Base-by-base conservation (phyloP, 2,113 vertebrate genomes). In the Henicopernis longicauda region DNA sequence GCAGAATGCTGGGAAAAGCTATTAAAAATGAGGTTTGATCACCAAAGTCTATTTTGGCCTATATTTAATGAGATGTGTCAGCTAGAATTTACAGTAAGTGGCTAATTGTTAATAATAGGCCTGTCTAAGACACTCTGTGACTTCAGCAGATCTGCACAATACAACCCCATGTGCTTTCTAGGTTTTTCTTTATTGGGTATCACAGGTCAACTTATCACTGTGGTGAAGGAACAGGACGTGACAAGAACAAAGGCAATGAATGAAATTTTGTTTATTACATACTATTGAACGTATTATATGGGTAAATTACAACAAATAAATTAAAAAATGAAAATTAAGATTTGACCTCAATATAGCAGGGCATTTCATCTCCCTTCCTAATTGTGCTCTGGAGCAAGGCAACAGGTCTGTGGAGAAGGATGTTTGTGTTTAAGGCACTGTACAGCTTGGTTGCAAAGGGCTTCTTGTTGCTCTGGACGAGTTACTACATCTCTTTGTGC, bases 101-200 rank as follows among this genome's bases (percentile, higher is more conserved):
- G 94, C 94, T 98, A 98, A 98, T 98, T 97, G 96, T 97, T 97
- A 98, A 98, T 97, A 96, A 96, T 94, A 96, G 91, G 67, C 82
- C 67, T 95, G 84, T 84, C 92, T 88, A 55, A 96, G 92, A 86
- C 81, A 78, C 89, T 94, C 83, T 80, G 93, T 91, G 93, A 90
- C 92, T 96, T 96, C 82, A 92, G 86, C 67, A 66, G 92, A 57
- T 82, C 85, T 80, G 58, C 55, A 93, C 94, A 95, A 96, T 95
- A 34, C 69, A 70, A 47, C 67, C n/a, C 54, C 32, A 38, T 57
- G 87, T 70, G 65, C 84, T 88, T 79, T 63, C 74, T 88, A 38
- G 6, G 9, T 66, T 97, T 89, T 87, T 65, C 65, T 77, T 70
- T 82, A 49, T 65, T 87, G 58, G 7, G 40, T 49, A 66, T 50